phyloP scores from a whole-genome alignment of 1,140 invertebrate genomes.

The Drosophila parabipectinata region DNA sequence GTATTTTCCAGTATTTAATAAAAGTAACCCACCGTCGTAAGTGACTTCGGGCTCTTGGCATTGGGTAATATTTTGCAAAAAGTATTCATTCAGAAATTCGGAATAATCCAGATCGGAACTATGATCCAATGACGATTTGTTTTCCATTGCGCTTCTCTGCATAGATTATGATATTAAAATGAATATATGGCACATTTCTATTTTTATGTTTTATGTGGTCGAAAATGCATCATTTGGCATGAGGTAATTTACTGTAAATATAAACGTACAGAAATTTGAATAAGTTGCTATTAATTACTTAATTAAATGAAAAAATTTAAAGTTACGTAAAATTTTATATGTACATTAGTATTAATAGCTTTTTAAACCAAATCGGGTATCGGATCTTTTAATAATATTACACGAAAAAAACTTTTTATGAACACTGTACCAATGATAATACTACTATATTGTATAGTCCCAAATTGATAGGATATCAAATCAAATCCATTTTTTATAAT shows the following conservation, averaged over 20 bases:
- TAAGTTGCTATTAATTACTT: too few species aligned
- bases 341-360: too few species aligned
- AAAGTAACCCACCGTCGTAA: constrained; percentile 71
- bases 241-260: background rate
- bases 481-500: too few species aligned
- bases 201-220: background rate
- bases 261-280: background rate
- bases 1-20: background rate
- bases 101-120: constrained; percentile 78
- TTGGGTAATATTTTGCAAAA: constrained; percentile 70
- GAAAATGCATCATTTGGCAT: background rate
- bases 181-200: constrained; percentile 50
- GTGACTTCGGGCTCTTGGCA: constrained; percentile 71
- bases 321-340: too few species aligned
- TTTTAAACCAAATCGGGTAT: too few species aligned
- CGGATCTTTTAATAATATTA: too few species aligned
- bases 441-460: too few species aligned
- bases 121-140: constrained; percentile 63
- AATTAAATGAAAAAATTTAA: too few species aligned
- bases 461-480: too few species aligned
- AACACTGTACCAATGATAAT: too few species aligned
- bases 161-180: constrained; percentile 27
- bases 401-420: too few species aligned
- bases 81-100: constrained; percentile 81
- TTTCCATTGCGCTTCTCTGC: constrained; percentile 57